Evolutionary conservation across 2,888 invertebrate species (phyloP).

Genomic region (Synergus laeviventris): DNA sequence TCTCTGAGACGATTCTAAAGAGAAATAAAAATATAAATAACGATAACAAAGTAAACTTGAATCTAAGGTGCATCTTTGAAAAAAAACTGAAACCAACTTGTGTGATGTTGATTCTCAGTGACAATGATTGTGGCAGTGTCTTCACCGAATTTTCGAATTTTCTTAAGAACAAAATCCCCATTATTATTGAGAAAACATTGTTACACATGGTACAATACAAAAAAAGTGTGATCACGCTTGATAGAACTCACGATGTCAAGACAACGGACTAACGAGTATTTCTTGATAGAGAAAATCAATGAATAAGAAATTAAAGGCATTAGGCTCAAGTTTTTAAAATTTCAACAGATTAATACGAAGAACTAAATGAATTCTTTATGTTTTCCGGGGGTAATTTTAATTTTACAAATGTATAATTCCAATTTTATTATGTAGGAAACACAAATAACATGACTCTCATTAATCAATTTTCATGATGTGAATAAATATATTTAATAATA

Average conservation of each 20-base stretch:
- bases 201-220: conserved; percentile 63
- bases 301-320: neutral
- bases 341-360: neutral
- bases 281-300: neutral
- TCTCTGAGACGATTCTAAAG: conserved; percentile 67
- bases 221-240: conserved; percentile 42
- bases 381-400: neutral
- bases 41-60: conserved; percentile 59
- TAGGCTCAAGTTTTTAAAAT: neutral
- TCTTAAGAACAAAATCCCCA: conserved; percentile 64
- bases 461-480: neutral
- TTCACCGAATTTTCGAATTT: conserved; percentile 67
- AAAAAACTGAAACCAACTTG: conserved; percentile 62
- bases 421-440: neutral
- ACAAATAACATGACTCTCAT: neutral
- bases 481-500: neutral
- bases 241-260: neutral
- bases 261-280: neutral
- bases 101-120: conserved; percentile 61
- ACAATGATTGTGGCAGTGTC: conserved; percentile 64
- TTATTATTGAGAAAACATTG: conserved; percentile 60
- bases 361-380: too few relatives aligned
- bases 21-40: conserved; percentile 48
- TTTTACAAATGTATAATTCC: neutral
- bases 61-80: conserved; percentile 67